A percentile compares a stretch with the other conserved stretches of the same genome.
Conservation (phyloP, 2,113 vertebrate genomes). For the Uria aalge region DNA sequence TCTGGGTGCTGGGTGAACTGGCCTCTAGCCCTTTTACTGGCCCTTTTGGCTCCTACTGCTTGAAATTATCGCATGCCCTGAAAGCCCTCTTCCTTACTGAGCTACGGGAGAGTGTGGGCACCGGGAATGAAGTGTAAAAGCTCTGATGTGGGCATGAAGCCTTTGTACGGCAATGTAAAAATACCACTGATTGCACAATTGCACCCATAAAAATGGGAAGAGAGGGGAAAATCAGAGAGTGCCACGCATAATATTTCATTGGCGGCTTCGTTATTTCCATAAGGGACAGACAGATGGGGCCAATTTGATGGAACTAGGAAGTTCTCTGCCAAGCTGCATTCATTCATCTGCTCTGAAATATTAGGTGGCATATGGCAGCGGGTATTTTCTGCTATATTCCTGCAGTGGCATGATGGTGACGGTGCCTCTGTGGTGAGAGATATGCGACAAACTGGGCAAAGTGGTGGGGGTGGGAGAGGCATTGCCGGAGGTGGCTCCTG, state of each 20-base stretch:
- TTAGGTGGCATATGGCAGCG: background rate
- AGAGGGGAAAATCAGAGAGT: background rate
- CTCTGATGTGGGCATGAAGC: background rate
- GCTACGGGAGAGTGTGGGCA: background rate
- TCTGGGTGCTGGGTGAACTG: background rate
- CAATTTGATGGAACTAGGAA: background rate
- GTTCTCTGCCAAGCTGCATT: constrained; percentile 33
- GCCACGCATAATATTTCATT: background rate
- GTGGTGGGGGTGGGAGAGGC: background rate
- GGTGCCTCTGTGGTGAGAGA: background rate
- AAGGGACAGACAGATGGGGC: constrained; percentile 47
- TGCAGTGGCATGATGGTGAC: background rate
- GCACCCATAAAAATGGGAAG: constrained; percentile 21
- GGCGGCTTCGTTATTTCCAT: constrained; percentile 1
- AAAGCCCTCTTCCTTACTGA: background rate
- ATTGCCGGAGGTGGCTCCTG: background rate
- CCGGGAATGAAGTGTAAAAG: background rate
- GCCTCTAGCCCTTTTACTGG: background rate
- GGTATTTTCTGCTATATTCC: background rate
- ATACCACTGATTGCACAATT: background rate
- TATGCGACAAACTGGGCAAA: background rate
- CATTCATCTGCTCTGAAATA: constrained; percentile 9
- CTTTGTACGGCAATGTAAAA: background rate
- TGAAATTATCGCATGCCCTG: background rate
- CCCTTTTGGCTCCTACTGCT: background rate